These are phyloP conservation scores for Riparia riparia DNA, from an alignment of 2,113 vertebrate genomes.

Conservation along the genomic window DNA sequence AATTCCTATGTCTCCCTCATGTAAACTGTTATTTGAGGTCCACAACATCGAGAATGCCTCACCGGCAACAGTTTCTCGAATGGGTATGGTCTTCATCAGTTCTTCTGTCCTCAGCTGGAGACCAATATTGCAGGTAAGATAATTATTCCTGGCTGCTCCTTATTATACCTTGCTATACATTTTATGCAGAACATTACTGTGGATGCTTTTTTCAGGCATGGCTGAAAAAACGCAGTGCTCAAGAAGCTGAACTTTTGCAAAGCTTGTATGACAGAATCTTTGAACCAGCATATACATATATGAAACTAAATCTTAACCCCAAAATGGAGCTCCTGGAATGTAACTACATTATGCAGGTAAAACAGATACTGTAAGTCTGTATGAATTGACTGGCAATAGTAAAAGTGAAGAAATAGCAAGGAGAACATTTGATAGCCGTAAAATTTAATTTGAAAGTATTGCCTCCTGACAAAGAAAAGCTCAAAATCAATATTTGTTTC, in stretches of 20 bases:
- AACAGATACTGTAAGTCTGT: neutral
- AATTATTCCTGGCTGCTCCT: neutral
- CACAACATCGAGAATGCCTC: constrained; percentile 83
- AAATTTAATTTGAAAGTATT: neutral
- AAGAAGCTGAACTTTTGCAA: constrained; percentile 77
- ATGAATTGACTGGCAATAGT: neutral
- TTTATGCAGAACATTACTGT: neutral
- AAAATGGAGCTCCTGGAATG: constrained; percentile 84
- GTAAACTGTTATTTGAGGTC: constrained; percentile 81
- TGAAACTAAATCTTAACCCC: constrained; percentile 76
- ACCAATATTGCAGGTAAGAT: constrained; percentile 77
- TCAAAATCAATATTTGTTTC: neutral
- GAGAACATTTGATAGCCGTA: neutral
- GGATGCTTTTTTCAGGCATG: constrained; percentile 79
- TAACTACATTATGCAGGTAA: constrained; percentile 82
- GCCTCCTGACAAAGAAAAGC: neutral
- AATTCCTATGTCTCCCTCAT: constrained; percentile 81
- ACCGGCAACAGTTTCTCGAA: constrained; percentile 81
- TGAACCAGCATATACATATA: constrained; percentile 71
- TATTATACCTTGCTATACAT: neutral
- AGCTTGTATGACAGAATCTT: constrained; percentile 79
- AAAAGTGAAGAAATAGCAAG: neutral
- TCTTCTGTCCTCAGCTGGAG: constrained; percentile 80
- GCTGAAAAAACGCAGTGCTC: constrained; percentile 78
- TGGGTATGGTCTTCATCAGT: constrained; percentile 85